phyloP scores from a whole-genome alignment of 2,888 invertebrate genomes.

The Noctua janthe region DNA sequence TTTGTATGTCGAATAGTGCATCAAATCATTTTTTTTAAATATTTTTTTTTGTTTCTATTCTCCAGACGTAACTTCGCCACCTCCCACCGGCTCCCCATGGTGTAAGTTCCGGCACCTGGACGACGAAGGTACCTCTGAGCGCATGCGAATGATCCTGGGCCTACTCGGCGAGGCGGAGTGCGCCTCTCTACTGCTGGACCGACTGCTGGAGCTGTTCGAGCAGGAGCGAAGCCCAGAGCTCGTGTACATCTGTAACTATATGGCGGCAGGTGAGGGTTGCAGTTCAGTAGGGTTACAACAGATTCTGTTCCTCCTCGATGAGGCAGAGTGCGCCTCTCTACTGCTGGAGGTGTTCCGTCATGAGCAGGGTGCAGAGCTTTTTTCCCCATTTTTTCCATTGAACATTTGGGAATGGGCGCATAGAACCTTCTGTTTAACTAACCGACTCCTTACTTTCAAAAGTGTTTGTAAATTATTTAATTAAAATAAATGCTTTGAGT shows the following conservation, averaged over 20 bases:
- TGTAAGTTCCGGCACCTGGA: conserved; percentile 91
- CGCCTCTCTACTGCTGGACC: conserved; percentile 91
- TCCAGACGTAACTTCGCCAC: conserved; percentile 70
- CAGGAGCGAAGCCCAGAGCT: conserved; percentile 90
- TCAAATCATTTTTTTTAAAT: neutral
- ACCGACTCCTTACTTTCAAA: neutral
- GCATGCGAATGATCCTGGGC: conserved; percentile 89
- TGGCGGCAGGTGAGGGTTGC: conserved; percentile 82
- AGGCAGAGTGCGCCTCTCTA: conserved; percentile 89
- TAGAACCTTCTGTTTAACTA: neutral
- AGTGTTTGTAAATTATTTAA: no score
- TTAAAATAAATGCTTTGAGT: no score
- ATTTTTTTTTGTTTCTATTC: neutral
- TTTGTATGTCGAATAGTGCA: neutral
- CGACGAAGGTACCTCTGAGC: conserved; percentile 77
- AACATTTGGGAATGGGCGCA: neutral
- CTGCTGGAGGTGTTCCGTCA: conserved; percentile 91
- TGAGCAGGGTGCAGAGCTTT: conserved; percentile 89
- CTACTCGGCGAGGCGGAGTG: conserved; percentile 90
- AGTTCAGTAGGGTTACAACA: no score
- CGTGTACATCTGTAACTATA: conserved; percentile 90
- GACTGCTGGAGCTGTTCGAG: conserved; percentile 90
- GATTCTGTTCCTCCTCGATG: conserved; percentile 88
- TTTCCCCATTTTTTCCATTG: no score
- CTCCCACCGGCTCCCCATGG: conserved; percentile 89